A percentile compares a stretch with the other conserved stretches of the same genome.
Conservation (phyloP, 1,140 invertebrate genomes). For the Calephelis nemesis region DNA sequence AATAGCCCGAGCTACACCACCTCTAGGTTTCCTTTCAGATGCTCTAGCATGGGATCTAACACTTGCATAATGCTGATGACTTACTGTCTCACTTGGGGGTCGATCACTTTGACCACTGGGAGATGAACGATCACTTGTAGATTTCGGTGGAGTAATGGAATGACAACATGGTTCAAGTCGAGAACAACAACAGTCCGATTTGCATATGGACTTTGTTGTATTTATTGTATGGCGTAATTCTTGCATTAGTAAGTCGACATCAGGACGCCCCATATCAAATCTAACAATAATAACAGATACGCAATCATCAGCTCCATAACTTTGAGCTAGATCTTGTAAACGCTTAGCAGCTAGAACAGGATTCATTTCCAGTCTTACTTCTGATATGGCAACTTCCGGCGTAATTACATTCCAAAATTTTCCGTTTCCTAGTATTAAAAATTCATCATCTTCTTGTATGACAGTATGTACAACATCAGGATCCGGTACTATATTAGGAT, state of each 20-base stretch:
- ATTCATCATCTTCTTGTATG: slow-evolving; percentile 89
- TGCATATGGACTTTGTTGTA: slow-evolving; percentile 77
- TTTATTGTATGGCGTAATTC: slow-evolving; percentile 86
- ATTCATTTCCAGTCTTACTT: slow-evolving; percentile 86
- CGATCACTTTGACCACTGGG: slow-evolving; percentile 91
- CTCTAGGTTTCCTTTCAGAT: slow-evolving; percentile 79
- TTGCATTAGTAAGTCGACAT: slow-evolving; percentile 87
- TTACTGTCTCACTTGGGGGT: slow-evolving; percentile 58
- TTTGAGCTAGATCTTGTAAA: slow-evolving; percentile 89
- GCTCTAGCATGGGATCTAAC: slow-evolving; percentile 60
- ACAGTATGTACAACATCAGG: slow-evolving; percentile 86
- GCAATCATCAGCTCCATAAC: slow-evolving; percentile 90
- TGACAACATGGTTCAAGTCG: slow-evolving; percentile 82
- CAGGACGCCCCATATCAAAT: slow-evolving; percentile 82
- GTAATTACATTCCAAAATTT: slow-evolving; percentile 88
- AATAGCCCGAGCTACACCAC: slow-evolving; percentile 80
- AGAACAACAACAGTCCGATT: slow-evolving; percentile 83
- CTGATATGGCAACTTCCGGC: slow-evolving; percentile 86
- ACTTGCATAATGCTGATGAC: slow-evolving; percentile 68
- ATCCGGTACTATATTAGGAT: slow-evolving; percentile 85
- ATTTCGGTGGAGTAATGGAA: slow-evolving; percentile 74
- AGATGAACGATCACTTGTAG: slow-evolving; percentile 85
- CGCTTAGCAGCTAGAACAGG: slow-evolving; percentile 89
- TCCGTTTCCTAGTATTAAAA: slow-evolving; percentile 88
- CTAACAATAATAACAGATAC: slow-evolving; percentile 88